These are phyloP conservation scores for Malacosoma neustria DNA, from an alignment of 2,888 invertebrate species.

Conservation along the genomic window DNA sequence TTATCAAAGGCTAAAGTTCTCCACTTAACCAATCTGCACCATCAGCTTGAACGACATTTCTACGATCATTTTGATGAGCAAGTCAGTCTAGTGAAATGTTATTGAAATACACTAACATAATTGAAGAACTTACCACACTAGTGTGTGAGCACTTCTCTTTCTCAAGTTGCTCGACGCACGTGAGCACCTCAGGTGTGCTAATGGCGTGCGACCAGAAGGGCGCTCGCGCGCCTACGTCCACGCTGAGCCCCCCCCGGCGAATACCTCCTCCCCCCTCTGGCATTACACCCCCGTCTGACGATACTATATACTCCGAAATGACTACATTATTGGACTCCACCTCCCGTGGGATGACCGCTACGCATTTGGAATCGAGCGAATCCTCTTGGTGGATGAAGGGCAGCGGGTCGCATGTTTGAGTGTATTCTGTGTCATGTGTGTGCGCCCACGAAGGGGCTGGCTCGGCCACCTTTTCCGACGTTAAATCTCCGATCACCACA, in stretches of 20 bases:
- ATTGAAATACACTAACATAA: no score
- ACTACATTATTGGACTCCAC: conserved; percentile 48
- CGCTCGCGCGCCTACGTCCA: conserved; percentile 39
- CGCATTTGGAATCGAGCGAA: conserved; percentile 48
- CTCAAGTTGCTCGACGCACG: conserved; percentile 60
- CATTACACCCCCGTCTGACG: conserved; percentile 21
- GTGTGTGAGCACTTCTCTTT: conserved; percentile 41
- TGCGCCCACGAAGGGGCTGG: conserved; percentile 29
- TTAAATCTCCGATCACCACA: conserved; percentile 50
- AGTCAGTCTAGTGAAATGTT: no score
- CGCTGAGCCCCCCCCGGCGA: conserved; percentile 29
- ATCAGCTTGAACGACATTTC: no score
- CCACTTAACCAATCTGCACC: no score
- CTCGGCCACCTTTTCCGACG: conserved; percentile 34
- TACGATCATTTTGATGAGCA: no score
- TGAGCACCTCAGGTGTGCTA: conserved; percentile 64
- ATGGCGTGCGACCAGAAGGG: conserved; percentile 40
- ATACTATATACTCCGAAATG: conserved; percentile 42
- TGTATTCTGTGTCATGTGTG: conserved; percentile 35
- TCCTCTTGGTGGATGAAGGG: conserved; percentile 60
- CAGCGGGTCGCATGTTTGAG: conserved; percentile 37
- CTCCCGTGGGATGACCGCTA: conserved; percentile 50
- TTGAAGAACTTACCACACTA: conserved; percentile 38
- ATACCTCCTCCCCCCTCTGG: conserved; percentile 17
- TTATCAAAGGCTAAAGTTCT: no score